Base-by-base conservation (phyloP, 2,888 invertebrate genomes). In the Caenorhabditis sulstoni region DNA sequence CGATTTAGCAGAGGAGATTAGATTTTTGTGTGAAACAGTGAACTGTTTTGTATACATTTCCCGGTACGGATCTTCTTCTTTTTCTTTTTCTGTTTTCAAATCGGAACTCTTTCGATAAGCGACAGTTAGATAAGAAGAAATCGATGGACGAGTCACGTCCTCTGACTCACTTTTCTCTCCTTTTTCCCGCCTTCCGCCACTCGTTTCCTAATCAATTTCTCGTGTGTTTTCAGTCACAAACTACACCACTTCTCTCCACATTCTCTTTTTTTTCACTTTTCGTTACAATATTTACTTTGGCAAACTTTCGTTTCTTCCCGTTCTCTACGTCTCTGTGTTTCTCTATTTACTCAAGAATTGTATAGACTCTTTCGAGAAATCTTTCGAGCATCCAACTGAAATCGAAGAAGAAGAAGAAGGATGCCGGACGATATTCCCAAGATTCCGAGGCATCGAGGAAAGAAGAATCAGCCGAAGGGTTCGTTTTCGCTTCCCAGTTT, bases 341-440 rank as follows among this genome's bases (percentile, higher is more conserved):
- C 12, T 49, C 18, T 47, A 16, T 61, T 14, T 29, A 37, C 23
- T 39, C 20, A 16, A 20, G 16, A 39, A 18, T 8, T 5, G 29
- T 52, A 20, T 8, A 18, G 29, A 20, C 20, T 62, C 29, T 29
- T 47, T 29, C n/a, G 16, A 37, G 3, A n/a, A 22, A 14, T 53
- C n/a, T 53, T 37, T 8, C n/a, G n/a, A n/a, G n/a, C n/a, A n/a
- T n/a, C n/a, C n/a, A n/a, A n/a, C n/a, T n/a, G n/a, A n/a, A n/a
- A n/a, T n/a, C n/a, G 22, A 39, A 50, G 20, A 45, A 44, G 29
- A 16, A n/a, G 16, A 61, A 18, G 29, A 47, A 14, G n/a, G 20
- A 83, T 84, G 83, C 83, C 84, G 9, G 83, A 83, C 49, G 83
- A 84, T 50, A 81, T 84, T 29, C 84, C 82, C 20, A 81, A 79